Evolutionary conservation across 2,113 vertebrate species (phyloP).

Genomic region (Cheilinus undulatus): DNA sequence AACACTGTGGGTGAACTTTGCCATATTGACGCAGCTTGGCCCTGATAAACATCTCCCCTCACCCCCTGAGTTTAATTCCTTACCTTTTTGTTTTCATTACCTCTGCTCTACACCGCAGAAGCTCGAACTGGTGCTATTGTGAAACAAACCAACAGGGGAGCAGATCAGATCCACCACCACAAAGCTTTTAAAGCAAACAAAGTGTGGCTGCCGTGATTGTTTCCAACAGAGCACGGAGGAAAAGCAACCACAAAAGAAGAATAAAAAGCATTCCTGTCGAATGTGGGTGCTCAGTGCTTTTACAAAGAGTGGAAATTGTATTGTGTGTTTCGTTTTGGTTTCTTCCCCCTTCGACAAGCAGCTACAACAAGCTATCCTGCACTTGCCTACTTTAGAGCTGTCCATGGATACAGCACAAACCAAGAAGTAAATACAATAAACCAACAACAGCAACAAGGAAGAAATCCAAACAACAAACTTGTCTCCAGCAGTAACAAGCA

Average conservation of each 20-base stretch:
- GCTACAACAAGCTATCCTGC: slow-evolving; percentile 79
- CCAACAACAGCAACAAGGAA: slow-evolving; percentile 50
- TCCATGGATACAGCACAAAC: slow-evolving; percentile 73
- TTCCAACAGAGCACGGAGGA: slow-evolving; percentile 45
- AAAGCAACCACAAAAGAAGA: slow-evolving; percentile 20
- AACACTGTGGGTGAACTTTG: slow-evolving; percentile 56
- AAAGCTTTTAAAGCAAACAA: slow-evolving; percentile 56
- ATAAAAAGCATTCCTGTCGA: slow-evolving; percentile 64
- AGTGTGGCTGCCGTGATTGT: slow-evolving; percentile 45
- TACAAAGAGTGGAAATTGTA: slow-evolving; percentile 62
- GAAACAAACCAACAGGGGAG: slow-evolving; percentile 57
- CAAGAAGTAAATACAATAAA: slow-evolving; percentile 24
- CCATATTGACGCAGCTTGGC: slow-evolving; percentile 65
- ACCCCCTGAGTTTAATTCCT: slow-evolving; percentile 33
- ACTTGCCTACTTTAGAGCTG: slow-evolving; percentile 78
- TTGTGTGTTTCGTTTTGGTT: slow-evolving; percentile 56
- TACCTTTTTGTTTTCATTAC: slow-evolving; percentile 24
- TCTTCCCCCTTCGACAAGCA: slow-evolving; percentile 65
- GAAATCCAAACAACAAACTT: slow-evolving; percentile 49
- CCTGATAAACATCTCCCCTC: slow-evolving; percentile 22
- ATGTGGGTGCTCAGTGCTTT: slow-evolving; percentile 69
- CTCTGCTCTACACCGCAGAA: slow-evolving; percentile 50
- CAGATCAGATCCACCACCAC: slow-evolving; percentile 55
- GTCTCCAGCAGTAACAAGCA: slow-evolving; percentile 85
- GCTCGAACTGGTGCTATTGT: slow-evolving; percentile 81